A percentile compares a stretch with the other conserved stretches of the same genome.
These are phyloP conservation scores for Drosophila parvula DNA, from an alignment of 1,140 invertebrate genomes.

Conservation along the genomic window DNA sequence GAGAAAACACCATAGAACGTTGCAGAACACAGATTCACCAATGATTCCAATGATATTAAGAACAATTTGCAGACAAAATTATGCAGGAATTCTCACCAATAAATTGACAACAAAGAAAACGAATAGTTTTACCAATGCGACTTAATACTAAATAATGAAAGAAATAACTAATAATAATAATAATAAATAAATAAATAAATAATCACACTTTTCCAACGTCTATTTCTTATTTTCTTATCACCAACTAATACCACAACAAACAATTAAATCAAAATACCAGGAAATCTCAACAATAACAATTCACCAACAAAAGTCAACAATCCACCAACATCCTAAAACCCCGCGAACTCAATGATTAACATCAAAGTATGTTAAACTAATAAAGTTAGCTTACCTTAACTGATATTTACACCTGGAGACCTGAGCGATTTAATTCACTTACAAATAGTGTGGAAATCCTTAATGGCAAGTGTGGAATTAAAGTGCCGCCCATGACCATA, in stretches of 20 bases:
- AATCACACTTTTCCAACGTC: background rate
- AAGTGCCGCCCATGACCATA: conserved; percentile 20
- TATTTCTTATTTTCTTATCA: background rate
- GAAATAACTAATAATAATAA: no score
- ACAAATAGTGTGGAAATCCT: conserved; percentile 20
- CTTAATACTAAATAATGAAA: no score
- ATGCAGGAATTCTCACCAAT: background rate
- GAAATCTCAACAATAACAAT: background rate
- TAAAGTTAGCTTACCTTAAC: background rate
- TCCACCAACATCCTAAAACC: no score
- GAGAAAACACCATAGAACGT: background rate
- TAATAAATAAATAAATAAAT: no score
- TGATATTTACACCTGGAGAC: background rate
- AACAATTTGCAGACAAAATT: background rate
- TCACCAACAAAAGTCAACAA: background rate
- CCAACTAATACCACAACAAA: background rate
- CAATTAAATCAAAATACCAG: background rate
- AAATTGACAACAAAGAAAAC: background rate
- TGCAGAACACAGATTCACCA: background rate
- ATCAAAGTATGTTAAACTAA: background rate
- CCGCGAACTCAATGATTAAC: no score
- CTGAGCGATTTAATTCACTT: conserved; percentile 29
- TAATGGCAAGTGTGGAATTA: conserved; percentile 8
- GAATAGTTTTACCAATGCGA: background rate
- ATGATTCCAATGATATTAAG: background rate